phyloP scores from a whole-genome alignment of 2,888 invertebrate genomes.

The Enoplolaimus lenunculus region DNA sequence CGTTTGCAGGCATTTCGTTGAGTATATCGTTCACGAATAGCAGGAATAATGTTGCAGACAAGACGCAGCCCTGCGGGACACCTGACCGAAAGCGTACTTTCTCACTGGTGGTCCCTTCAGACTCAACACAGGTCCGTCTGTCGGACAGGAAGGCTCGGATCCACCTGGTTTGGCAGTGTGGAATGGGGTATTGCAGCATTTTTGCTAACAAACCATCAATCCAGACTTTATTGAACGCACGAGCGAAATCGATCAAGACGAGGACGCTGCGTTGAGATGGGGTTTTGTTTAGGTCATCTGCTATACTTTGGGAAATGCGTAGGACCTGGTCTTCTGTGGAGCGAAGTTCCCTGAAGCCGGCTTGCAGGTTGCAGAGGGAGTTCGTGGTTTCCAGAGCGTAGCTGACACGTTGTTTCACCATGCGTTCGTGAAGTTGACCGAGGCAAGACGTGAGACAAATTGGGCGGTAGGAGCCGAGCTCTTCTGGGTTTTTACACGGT shows the following conservation, averaged over 20 bases:
- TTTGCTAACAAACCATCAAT: not conserved
- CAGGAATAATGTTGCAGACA: not conserved
- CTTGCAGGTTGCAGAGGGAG: not conserved
- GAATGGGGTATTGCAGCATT: not conserved
- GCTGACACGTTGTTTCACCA: not conserved
- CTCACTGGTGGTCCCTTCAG: not conserved
- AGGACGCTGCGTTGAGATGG: not conserved
- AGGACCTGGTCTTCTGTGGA: no score
- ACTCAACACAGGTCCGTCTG: not conserved
- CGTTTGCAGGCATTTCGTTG: not conserved
- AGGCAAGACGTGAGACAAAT: not conserved
- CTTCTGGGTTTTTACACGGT: not conserved
- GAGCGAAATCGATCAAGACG: not conserved
- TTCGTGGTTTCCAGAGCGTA: not conserved
- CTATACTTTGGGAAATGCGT: not conserved
- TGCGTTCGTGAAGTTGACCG: not conserved
- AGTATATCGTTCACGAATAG: not conserved
- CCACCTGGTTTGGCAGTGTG: not conserved
- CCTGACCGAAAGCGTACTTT: no score
- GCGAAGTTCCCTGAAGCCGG: not conserved
- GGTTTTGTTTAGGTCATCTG: not conserved
- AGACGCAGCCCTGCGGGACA: no score
- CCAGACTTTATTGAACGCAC: conserved; percentile 3
- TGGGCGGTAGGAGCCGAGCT: not conserved
- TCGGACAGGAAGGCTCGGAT: not conserved